Evolutionary conservation across 2,113 vertebrate genomes (phyloP), one percentile per base, ranked within the genome.

Genomic region (Psittacara wagleri): DNA sequence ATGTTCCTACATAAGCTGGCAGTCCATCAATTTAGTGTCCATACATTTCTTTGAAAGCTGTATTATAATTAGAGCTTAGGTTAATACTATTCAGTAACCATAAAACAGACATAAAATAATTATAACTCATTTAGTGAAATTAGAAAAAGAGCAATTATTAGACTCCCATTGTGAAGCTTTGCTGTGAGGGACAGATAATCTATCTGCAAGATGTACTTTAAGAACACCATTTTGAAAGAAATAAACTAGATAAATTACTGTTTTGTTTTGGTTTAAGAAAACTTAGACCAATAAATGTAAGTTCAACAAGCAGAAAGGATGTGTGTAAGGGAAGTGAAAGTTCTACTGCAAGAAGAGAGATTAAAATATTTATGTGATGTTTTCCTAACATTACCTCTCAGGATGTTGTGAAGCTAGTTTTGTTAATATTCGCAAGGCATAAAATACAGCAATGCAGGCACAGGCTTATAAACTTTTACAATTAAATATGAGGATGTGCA

Each of bases 31-130:
- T 98, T 98, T 86, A 70, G 94, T 98, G 97, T 98, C 98, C 98
- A 98, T 98, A 98, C 98, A 98, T 98, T 98, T 94, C 97, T 98
- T 96, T 98, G 96, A 97, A 97, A 98, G 97, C 96, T 97, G 96
- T 97, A 97, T 98, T 98, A 98, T 98, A 98, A 98, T 98, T 98
- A 98, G 98, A 98, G 97, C 97, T 98, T 98, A 98, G 98, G 98
- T 98, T 98, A 98, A 98, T 97, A 98, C 98, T 97, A 96, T 95
- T 98, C 98, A 94, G 95, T 97, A 97, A 96, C 98, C 98, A 98
- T 98, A 98, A 98, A 98, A 98, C 97, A 98, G 98, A 98, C 98
- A 98, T 98, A 98, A 98, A 98, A 98, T 98, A 98, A 98, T 98
- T 98, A 98, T 98, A 98, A 98, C 98, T 98, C 98, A 98, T 98